Percentiles rank a stretch among this genome's conserved stretches.
Evolutionary conservation across 2,113 vertebrate genomes (phyloP).

Genomic region (Oncorhynchus mykiss): DNA sequence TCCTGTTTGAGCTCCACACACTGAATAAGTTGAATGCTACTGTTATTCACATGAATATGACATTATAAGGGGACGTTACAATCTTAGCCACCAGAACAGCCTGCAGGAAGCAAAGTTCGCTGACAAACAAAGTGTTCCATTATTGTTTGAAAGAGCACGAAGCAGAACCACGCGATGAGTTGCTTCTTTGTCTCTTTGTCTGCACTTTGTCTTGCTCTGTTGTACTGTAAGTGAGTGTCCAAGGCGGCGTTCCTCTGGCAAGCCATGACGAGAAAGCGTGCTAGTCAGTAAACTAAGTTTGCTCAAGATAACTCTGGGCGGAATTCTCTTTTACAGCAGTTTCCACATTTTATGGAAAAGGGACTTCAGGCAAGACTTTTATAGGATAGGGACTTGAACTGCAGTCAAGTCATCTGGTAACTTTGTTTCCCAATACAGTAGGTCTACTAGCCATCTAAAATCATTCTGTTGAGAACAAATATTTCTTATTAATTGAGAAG

Average conservation of each 20-base stretch:
- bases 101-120: slow-evolving; percentile 5
- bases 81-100: slow-evolving; percentile 15
- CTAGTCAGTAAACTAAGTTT: slow-evolving; percentile 47
- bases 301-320: not conserved
- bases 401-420: not conserved
- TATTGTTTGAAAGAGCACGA: slow-evolving; percentile 34
- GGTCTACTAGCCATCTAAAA: not conserved
- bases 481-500: not conserved
- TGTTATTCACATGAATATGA: slow-evolving; percentile 3
- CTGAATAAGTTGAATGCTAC: slow-evolving; percentile 11
- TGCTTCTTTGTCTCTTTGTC: slow-evolving; percentile 18
- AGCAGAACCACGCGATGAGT: slow-evolving; percentile 48
- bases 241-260: slow-evolving; percentile 28
- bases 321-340: slow-evolving; percentile 21
- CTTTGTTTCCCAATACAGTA: not conserved
- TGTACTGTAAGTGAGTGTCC: slow-evolving; percentile 11
- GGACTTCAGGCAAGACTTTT: not conserved
- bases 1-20: slow-evolving; percentile 11
- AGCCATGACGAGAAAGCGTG: slow-evolving; percentile 29
- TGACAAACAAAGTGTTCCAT: slow-evolving; percentile 27
- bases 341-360: not conserved
- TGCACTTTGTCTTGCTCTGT: slow-evolving; percentile 8
- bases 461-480: not conserved
- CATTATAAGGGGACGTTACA: slow-evolving; percentile 16
- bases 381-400: not conserved